These are phyloP conservation scores for Nomada fabriciana DNA, from an alignment of 2,888 invertebrate species.

Conservation along the genomic window DNA sequence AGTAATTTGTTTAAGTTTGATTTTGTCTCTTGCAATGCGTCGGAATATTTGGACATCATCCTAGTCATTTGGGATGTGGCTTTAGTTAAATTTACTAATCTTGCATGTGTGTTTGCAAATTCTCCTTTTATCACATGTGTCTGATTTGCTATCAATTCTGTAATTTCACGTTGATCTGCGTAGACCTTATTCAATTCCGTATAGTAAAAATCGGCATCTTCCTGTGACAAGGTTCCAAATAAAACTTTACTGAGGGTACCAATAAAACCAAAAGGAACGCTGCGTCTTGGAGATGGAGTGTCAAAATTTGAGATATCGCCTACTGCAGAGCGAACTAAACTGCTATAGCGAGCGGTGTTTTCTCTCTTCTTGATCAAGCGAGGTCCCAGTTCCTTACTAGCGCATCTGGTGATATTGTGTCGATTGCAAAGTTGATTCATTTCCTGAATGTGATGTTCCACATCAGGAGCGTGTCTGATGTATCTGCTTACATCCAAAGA, in stretches of 20 bases:
- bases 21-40: no score
- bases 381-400: not conserved
- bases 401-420: not conserved
- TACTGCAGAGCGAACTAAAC: no score
- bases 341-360: no score
- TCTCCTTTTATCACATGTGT: not conserved
- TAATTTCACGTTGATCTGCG: not conserved
- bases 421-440: not conserved
- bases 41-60: no score
- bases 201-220: not conserved
- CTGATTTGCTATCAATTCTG: not conserved
- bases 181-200: not conserved
- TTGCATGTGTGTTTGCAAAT: not conserved
- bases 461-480: no score
- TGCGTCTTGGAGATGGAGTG: no score
- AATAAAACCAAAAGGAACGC: no score
- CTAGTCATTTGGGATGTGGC: no score
- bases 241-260: not conserved
- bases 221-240: not conserved
- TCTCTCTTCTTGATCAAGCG: no score
- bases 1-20: not conserved
- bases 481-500: no score
- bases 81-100: not conserved
- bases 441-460: no score
- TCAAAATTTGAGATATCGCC: no score